Evolutionary conservation across 2,888 invertebrate species (phyloP).

Genomic region (Schizaphis graminum): DNA sequence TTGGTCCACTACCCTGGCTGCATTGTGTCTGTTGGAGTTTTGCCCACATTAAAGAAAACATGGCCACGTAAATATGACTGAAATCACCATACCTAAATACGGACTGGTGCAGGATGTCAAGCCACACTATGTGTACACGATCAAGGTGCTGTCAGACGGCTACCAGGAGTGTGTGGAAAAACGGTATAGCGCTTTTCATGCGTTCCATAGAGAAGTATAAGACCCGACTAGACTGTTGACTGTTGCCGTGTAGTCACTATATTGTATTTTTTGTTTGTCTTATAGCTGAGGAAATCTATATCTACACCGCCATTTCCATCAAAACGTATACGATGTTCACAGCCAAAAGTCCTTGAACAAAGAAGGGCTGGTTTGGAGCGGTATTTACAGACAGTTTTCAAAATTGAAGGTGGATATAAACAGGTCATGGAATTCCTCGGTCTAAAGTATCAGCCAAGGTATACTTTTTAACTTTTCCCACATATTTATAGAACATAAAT

Average conservation of each 20-base stretch:
- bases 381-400: slow-evolving; percentile 74
- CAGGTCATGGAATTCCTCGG: slow-evolving; percentile 73
- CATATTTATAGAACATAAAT: not conserved
- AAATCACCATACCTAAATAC: slow-evolving; percentile 67
- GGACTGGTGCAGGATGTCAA: slow-evolving; percentile 71
- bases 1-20: not conserved
- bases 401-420: slow-evolving; percentile 71
- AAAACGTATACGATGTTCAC: slow-evolving; percentile 75
- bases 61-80: slow-evolving; percentile 58
- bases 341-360: slow-evolving; percentile 75
- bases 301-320: slow-evolving; percentile 75
- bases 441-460: slow-evolving; percentile 61
- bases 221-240: not conserved
- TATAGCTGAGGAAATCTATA: slow-evolving; percentile 73
- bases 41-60: not conserved
- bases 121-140: slow-evolving; percentile 72
- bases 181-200: slow-evolving; percentile 75
- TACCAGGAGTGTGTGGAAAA: slow-evolving; percentile 72
- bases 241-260: not conserved
- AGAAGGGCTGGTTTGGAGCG: slow-evolving; percentile 73
- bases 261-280: not conserved
- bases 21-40: not conserved
- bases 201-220: slow-evolving; percentile 74
- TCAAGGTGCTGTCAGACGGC: slow-evolving; percentile 71
- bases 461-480: not conserved